These are phyloP conservation scores for Ganaspis sp. DNA, from an alignment of 1,140 invertebrate species.

Conservation along the genomic window DNA sequence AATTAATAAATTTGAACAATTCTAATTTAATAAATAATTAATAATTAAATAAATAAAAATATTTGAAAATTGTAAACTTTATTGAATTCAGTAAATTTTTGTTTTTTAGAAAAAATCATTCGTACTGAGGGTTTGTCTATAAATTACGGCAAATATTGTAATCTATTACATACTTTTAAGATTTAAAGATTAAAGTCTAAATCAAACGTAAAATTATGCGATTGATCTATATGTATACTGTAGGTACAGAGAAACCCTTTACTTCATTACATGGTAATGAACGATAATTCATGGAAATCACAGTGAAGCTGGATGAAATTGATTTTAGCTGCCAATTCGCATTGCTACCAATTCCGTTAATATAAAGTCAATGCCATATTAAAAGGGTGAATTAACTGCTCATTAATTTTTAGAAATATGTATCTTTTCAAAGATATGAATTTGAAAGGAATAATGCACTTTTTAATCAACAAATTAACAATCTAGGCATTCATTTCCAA, in stretches of 20 bases:
- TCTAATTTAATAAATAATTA: too few relatives aligned
- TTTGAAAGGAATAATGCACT: too few relatives aligned
- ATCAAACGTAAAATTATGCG: not conserved
- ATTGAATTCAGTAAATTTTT: too few relatives aligned
- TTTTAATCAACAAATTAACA: too few relatives aligned
- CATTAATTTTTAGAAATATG: not conserved
- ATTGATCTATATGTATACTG: not conserved
- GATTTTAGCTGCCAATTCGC: conserved; percentile 48
- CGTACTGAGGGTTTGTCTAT: too few relatives aligned
- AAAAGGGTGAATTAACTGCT: not conserved
- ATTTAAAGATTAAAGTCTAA: not conserved
- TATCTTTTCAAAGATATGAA: too few relatives aligned
- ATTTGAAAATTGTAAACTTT: too few relatives aligned
- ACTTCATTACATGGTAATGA: conserved; percentile 57
- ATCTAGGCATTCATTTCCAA: too few relatives aligned
- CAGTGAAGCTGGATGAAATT: conserved; percentile 55
- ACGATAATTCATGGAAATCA: conserved; percentile 60
- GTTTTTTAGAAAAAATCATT: too few relatives aligned
- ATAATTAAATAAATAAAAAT: too few relatives aligned
- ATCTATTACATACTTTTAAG: not conserved
- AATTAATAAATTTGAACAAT: too few relatives aligned
- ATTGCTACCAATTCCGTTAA: not conserved
- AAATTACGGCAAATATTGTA: too few relatives aligned
- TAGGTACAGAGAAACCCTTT: conserved; percentile 30
- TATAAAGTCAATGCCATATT: not conserved